Base-by-base conservation (phyloP, 2,888 invertebrate genomes). In the Teinopalpus imperialis region DNA sequence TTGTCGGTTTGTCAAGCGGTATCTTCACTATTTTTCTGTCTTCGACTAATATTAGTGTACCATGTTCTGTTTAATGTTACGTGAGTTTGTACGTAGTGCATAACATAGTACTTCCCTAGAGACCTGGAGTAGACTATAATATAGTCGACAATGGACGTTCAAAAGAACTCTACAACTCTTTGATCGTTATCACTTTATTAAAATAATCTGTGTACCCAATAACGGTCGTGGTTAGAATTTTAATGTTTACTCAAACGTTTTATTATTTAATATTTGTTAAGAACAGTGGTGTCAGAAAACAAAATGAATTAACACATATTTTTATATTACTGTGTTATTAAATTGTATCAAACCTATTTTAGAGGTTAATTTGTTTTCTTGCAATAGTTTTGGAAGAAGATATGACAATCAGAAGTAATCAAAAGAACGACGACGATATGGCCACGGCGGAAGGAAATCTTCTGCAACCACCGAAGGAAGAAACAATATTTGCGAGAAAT, bases 381-480 rank as follows among this genome's bases (percentile, higher is more conserved):
- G 7, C n/a, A n/a, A 26, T n/a, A 7, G 2, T 26, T n/a, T 9
- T 12, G 7, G 14, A 5, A 14, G 7, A 14, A 9, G 2, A 13
- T 6, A 26, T 40, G 31, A 43, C 31, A 37, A 61, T 61, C 61
- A 59, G 52, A 53, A 43, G 43, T 36, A 49, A 37, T 20, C 77
- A 69, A 54, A 77, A 77, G 57, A 44, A 57, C 9, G 74, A 76
- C 49, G 75, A 82, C 53, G 85, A 81, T 45, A 66, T 69, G 49
- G 64, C 74, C 18, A 64, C 73, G 23, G 83, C 74, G 10, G 87
- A 85, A 53, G 88, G 88, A 30, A 88, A 88, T 61, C 69, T 88
- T 2, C 61, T 88, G 40, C 79, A 88, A 54, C 88, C 82, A 55
- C 88, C 85, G 0, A 79, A 77, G 50, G 83, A 87, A 54, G 69